Percentiles rank a stretch among this genome's conserved stretches.
These are phyloP conservation scores for Phacellophora camtschatica DNA, from an alignment of 30 jellyfish, hydroid and myxozoan species.

Conservation along the genomic window DNA sequence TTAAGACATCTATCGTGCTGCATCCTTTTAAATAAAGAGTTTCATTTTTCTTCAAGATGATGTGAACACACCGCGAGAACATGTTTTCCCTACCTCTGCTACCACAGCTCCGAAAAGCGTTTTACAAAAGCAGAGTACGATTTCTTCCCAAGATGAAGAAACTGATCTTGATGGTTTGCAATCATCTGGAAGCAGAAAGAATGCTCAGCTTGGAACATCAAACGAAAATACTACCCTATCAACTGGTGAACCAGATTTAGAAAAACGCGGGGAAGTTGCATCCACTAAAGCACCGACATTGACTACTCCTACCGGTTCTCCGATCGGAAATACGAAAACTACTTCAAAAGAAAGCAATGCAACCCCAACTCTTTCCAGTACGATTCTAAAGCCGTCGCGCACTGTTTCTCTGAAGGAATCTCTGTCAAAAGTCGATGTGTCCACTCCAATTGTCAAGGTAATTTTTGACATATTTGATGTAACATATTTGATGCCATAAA, in stretches of 20 bases:
- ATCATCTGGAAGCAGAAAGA: neutral
- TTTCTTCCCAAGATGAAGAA: neutral
- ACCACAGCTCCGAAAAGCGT: neutral
- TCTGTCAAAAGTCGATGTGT: neutral
- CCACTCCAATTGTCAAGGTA: neutral
- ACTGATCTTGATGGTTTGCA: neutral
- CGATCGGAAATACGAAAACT: no score
- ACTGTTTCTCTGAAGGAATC: conserved; percentile 14
- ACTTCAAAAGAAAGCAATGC: no score
- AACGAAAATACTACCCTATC: neutral
- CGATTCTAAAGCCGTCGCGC: conserved; percentile 19
- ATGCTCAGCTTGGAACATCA: no score
- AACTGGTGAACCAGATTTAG: no score
- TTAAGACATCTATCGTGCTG: no score
- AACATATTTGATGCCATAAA: no score
- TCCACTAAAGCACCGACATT: no score
- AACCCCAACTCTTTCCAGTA: neutral
- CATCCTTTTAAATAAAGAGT: no score
- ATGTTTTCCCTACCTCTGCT: neutral
- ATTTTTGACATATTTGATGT: neutral
- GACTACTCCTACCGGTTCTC: no score
- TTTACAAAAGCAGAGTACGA: neutral
- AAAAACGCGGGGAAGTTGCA: no score
- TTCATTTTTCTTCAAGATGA: no score
- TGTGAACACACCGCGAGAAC: no score